Evolutionary conservation across 2,113 vertebrate genomes (phyloP).

Genomic region (Coturnix japonica): DNA sequence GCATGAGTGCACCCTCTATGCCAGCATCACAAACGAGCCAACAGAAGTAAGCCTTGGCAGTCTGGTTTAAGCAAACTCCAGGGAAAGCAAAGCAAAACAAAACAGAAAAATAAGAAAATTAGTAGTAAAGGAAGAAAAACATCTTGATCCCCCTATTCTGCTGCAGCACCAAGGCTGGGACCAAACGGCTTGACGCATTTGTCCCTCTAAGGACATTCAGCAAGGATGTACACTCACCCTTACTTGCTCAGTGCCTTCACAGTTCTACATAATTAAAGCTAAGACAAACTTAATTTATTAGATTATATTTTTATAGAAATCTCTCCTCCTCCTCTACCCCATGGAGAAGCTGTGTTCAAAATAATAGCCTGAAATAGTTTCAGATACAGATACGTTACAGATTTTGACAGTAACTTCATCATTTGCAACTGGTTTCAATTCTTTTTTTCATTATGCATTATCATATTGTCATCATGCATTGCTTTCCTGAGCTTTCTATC

Average conservation of each 20-base stretch:
- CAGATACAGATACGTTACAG: background rate
- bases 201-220: background rate
- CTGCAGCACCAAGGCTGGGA: background rate
- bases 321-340: fast-evolving
- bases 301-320: background rate
- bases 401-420: slow-evolving; percentile 3
- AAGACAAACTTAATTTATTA: background rate
- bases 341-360: background rate
- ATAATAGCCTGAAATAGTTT: background rate
- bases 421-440: background rate
- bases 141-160: background rate
- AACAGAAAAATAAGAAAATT: background rate
- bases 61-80: background rate
- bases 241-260: background rate
- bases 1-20: background rate
- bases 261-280: background rate
- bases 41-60: background rate
- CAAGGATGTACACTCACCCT: background rate
- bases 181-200: background rate
- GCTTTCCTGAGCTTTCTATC: background rate
- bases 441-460: background rate
- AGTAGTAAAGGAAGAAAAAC: background rate
- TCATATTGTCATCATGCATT: background rate
- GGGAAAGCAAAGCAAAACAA: background rate
- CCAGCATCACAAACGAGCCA: background rate